phyloP scores from a whole-genome alignment of 2,113 vertebrate genomes.

The Trachemys scripta region DNA sequence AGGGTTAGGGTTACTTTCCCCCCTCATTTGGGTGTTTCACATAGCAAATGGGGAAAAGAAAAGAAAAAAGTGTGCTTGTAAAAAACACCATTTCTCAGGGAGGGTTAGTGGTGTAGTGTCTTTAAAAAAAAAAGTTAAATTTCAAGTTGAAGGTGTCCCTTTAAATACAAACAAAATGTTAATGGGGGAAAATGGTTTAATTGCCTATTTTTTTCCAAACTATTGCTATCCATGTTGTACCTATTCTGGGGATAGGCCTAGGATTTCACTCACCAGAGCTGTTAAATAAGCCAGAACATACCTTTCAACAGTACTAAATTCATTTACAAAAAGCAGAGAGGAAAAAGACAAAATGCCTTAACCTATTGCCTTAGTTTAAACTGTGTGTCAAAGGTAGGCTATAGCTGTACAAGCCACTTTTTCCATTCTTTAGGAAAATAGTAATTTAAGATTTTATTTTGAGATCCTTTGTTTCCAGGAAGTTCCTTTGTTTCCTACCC shows the following conservation, averaged over 20 bases:
- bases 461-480: background rate
- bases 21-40: background rate
- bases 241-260: background rate
- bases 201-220: background rate
- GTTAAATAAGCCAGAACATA: background rate
- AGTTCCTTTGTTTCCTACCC: background rate
- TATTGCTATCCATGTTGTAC: background rate
- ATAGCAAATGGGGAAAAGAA: background rate
- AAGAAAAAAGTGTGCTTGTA: background rate
- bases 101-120: background rate
- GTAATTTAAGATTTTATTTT: background rate
- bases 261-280: background rate
- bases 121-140: background rate
- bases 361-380: accelerated
- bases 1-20: background rate
- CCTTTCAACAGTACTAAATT: background rate
- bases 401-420: background rate
- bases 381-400: accelerated
- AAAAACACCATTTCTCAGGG: background rate
- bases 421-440: constrained; percentile 11
- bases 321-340: background rate
- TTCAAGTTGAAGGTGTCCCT: background rate
- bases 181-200: background rate
- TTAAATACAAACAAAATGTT: background rate
- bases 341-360: background rate